Percentiles rank a stretch among this genome's conserved stretches.
Conservation (phyloP, 2,888 invertebrate genomes). For the Hedychridium roseum region DNA sequence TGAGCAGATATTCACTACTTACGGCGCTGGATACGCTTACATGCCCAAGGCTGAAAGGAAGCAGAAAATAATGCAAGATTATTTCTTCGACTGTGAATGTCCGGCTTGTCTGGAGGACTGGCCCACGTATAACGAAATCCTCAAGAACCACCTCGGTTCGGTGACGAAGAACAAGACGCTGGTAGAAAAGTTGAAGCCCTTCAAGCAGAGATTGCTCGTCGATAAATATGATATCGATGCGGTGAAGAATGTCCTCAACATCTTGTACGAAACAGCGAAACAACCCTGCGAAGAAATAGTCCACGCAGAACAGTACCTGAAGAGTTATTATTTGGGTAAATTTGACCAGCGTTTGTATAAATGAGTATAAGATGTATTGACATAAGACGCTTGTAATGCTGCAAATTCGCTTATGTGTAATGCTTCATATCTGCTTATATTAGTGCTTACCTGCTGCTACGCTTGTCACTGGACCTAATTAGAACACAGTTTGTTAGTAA, state of each 20-base stretch:
- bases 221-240: slow-evolving; percentile 60
- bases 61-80: slow-evolving; percentile 54
- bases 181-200: slow-evolving; percentile 51
- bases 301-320: slow-evolving; percentile 57
- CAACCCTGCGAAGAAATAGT: slow-evolving; percentile 60
- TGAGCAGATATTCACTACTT: slow-evolving; percentile 59
- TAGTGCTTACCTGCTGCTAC: slow-evolving; percentile 19
- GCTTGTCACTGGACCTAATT: slow-evolving; percentile 3
- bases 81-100: slow-evolving; percentile 58
- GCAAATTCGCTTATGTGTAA: too few species aligned
- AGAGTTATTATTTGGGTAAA: slow-evolving; percentile 62
- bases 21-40: slow-evolving; percentile 57
- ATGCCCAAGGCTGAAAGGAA: slow-evolving; percentile 46
- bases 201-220: slow-evolving; percentile 45
- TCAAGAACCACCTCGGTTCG: slow-evolving; percentile 53
- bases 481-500: slow-evolving; percentile 1
- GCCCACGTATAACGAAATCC: slow-evolving; percentile 54
- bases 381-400: background rate
- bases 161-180: slow-evolving; percentile 50
- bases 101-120: slow-evolving; percentile 52
- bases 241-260: slow-evolving; percentile 49
- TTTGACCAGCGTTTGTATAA: slow-evolving; percentile 38
- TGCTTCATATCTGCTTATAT: slow-evolving; percentile 9
- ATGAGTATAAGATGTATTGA: background rate
- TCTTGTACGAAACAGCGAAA: slow-evolving; percentile 47